Percentiles rank a stretch among this genome's conserved stretches.
phyloP scores from a whole-genome alignment of 2,797 vertebrate species.

The Gymnopithys bicolor region DNA sequence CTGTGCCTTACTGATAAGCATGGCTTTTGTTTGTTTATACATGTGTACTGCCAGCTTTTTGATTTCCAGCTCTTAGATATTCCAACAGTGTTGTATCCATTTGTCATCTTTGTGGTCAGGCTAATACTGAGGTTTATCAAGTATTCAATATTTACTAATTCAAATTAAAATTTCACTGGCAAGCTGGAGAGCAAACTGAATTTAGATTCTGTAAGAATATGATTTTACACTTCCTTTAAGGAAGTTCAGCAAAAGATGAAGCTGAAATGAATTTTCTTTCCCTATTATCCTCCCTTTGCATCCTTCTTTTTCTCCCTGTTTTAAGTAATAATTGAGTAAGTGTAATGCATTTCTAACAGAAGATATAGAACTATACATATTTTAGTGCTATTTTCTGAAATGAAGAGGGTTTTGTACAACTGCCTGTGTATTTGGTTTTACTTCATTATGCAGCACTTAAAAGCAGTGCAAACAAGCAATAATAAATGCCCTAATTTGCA shows the following conservation, averaged over 20 bases:
- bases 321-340: not conserved
- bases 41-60: not conserved
- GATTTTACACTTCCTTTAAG: not conserved
- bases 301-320: not conserved
- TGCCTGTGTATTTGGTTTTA: not conserved
- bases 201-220: not conserved
- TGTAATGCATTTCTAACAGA: not conserved
- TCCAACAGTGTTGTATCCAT: not conserved
- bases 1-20: not conserved
- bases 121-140: not conserved
- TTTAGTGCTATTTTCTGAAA: not conserved
- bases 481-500: not conserved
- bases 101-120: not conserved
- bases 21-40: not conserved
- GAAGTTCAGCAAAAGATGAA: not conserved
- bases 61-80: not conserved
- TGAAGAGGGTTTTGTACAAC: rapidly evolving
- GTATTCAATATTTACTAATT: not conserved
- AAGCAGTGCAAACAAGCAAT: not conserved
- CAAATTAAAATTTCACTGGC: not conserved
- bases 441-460: not conserved
- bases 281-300: not conserved
- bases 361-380: not conserved
- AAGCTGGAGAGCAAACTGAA: not conserved
- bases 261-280: not conserved